Percentiles rank a stretch among this genome's conserved stretches.
phyloP scores from a whole-genome alignment of 1,140 invertebrate species.

The Sitodiplosis mosellana region DNA sequence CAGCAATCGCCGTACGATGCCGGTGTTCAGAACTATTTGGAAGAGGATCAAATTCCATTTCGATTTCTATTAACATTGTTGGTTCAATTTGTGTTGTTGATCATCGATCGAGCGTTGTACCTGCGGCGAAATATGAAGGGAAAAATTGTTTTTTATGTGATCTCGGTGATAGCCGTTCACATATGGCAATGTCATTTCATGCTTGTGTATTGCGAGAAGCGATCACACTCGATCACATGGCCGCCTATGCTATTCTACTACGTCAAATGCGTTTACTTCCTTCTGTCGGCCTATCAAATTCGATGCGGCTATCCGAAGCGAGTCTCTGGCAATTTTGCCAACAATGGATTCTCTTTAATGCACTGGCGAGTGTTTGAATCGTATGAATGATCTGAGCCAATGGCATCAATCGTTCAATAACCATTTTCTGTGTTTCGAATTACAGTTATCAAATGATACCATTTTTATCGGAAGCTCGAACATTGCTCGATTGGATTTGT shows the following conservation, averaged over 20 bases:
- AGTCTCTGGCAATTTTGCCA: conserved; percentile 90
- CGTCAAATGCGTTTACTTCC: conserved; percentile 87
- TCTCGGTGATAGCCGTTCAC: conserved; percentile 83
- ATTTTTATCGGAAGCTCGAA: conserved; percentile 87
- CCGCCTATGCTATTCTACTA: conserved; percentile 94
- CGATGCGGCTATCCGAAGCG: conserved; percentile 87
- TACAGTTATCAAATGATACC: conserved; percentile 77
- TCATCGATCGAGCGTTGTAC: conserved; percentile 92
- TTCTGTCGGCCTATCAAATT: conserved; percentile 90
- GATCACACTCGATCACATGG: conserved; percentile 36
- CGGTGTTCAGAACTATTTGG: no score
- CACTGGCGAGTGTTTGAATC: conserved; percentile 87
- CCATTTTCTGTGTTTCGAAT: conserved; percentile 8
- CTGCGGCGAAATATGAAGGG: conserved; percentile 81
- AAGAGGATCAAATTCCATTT: no score
- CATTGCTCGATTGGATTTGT: conserved; percentile 98
- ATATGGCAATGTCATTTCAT: conserved; percentile 96
- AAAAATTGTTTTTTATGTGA: conserved; percentile 86
- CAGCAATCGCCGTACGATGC: no score
- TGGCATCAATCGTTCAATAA: not conserved
- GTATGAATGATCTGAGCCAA: conserved; percentile 29
- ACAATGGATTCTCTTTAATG: conserved; percentile 82
- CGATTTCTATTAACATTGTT: no score
- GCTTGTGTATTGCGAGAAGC: conserved; percentile 50
- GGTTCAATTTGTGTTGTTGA: conserved; percentile 67